Evolutionary conservation across 2,888 invertebrate species (phyloP).

Genomic region (Exocentrus adspersus): DNA sequence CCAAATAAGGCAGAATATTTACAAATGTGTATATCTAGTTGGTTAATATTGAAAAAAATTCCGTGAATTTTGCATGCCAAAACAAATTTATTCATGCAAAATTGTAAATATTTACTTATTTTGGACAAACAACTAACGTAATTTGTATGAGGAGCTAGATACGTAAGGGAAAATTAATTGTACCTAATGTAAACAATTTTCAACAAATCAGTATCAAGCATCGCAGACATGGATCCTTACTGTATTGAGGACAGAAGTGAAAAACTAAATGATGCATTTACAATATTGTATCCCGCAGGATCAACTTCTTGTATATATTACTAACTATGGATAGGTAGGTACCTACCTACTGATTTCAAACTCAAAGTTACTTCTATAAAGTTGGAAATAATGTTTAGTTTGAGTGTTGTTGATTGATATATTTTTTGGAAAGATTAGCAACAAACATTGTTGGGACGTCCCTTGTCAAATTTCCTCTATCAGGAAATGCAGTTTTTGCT

Average conservation of each 20-base stretch:
- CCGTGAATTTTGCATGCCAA: constrained; percentile 23
- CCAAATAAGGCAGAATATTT: constrained; percentile 9
- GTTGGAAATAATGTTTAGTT: too few species aligned
- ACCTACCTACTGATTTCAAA: too few species aligned
- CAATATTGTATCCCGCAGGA: too few species aligned
- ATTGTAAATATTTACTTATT: constrained; percentile 25
- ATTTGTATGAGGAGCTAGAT: constrained; percentile 16
- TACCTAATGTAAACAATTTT: constrained; percentile 16
- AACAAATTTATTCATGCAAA: constrained; percentile 24
- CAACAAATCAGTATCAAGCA: constrained; percentile 12
- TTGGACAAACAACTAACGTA: constrained; percentile 17
- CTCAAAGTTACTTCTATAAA: too few species aligned
- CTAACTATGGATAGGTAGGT: too few species aligned
- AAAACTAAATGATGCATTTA: too few species aligned
- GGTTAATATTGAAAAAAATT: constrained; percentile 21
- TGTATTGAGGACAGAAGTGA: neutral
- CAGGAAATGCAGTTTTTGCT: too few species aligned
- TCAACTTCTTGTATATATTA: too few species aligned
- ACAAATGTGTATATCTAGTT: constrained; percentile 20
- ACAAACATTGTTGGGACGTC: too few species aligned
- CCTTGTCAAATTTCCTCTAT: too few species aligned
- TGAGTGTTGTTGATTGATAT: too few species aligned
- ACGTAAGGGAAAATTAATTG: constrained; percentile 22
- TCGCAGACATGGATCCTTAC: neutral
- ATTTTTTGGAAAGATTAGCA: too few species aligned